Evolutionary conservation across 2,113 vertebrate genomes (phyloP).

Genomic region (Zosterops pallidus): DNA sequence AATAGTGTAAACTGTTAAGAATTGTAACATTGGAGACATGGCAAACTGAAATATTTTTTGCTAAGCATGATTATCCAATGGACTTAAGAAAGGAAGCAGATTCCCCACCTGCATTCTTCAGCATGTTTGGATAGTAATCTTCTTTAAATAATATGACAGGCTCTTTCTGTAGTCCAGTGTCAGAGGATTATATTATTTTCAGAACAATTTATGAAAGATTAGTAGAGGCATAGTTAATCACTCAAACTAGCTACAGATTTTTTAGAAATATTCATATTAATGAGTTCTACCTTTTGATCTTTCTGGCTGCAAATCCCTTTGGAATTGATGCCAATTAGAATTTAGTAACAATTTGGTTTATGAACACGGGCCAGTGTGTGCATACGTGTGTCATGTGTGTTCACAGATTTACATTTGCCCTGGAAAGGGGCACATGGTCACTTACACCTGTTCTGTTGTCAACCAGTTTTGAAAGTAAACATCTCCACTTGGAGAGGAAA

Average conservation of each 20-base stretch:
- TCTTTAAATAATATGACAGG: constrained; percentile 16
- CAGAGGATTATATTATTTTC: constrained; percentile 39
- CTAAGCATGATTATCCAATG: rapidly evolving
- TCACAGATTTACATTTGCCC: neutral
- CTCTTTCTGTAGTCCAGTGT: neutral
- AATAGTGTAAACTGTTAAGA: neutral
- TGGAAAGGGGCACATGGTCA: neutral
- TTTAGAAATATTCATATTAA: constrained; percentile 45
- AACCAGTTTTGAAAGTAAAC: neutral
- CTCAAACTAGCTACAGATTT: constrained; percentile 32
- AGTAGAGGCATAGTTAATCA: constrained; percentile 32
- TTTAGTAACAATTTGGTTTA: neutral
- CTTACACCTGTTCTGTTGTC: neutral
- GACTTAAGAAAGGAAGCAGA: neutral
- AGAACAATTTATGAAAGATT: constrained; percentile 41
- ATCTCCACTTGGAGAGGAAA: neutral
- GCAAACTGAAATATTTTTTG: neutral
- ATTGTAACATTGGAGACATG: neutral
- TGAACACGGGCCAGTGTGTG: neutral
- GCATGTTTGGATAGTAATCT: constrained; percentile 18
- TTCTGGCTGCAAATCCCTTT: neutral
- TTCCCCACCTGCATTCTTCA: neutral
- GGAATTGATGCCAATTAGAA: constrained; percentile 1
- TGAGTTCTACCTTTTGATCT: constrained; percentile 49
- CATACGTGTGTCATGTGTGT: rapidly evolving